Conservation (phyloP, 37 sponge, comb jelly and placozoan species). For the Beroe forskalii region DNA sequence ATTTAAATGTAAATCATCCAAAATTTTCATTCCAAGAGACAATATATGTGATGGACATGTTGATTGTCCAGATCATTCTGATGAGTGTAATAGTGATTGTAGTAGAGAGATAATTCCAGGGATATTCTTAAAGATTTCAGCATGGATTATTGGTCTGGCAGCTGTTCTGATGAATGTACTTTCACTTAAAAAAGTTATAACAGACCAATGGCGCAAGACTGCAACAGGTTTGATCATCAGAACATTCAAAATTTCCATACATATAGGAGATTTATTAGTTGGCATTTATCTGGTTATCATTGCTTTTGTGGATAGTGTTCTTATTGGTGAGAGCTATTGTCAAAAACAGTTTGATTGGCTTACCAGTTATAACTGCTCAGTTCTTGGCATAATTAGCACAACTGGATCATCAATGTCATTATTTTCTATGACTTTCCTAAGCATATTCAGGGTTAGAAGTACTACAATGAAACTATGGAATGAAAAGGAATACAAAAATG, state of each 20-base stretch:
- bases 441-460: not conserved
- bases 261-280: not conserved
- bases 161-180: not conserved
- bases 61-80: not conserved
- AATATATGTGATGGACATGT: not conserved
- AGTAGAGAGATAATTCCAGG: not conserved
- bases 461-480: not conserved
- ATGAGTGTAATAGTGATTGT: not conserved
- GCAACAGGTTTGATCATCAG: not conserved
- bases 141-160: not conserved
- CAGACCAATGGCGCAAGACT: not conserved
- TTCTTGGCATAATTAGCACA: conserved; percentile 5
- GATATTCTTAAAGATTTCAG: not conserved
- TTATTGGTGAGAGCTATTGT: not conserved
- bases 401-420: not conserved
- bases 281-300: not conserved
- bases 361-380: not conserved
- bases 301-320: not conserved
- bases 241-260: not conserved
- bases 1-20: not conserved
- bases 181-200: not conserved
- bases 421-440: not conserved
- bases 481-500: not conserved
- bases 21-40: not conserved
- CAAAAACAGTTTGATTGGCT: not conserved